Evolutionary conservation across 2,113 vertebrate species (phyloP).

Genomic region (Gallinago undulata): DNA sequence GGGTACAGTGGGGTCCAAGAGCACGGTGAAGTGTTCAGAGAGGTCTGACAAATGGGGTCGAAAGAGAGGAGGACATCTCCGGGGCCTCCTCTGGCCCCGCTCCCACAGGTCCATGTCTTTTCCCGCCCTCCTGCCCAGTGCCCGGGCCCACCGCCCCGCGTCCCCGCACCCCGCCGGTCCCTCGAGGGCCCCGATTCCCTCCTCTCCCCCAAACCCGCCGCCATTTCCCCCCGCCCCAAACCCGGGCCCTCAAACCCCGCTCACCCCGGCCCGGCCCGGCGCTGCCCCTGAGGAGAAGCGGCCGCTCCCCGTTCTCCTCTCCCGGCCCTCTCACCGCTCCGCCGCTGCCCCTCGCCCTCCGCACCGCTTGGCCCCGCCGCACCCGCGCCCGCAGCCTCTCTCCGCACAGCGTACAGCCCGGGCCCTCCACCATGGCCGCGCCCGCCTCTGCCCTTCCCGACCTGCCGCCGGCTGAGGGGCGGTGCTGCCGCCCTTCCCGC

Average conservation of each 20-base stretch:
- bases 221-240: accelerated
- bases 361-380: conserved; percentile 77
- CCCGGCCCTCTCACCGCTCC: background rate
- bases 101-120: no score
- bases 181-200: accelerated
- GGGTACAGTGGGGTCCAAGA: no score
- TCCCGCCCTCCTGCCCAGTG: background rate
- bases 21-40: no score
- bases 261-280: background rate
- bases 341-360: conserved; percentile 51
- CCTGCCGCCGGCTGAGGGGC: background rate
- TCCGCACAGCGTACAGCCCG: conserved; percentile 82
- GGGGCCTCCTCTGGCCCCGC: no score
- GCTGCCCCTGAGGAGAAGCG: background rate
- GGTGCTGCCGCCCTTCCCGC: background rate
- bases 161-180: background rate
- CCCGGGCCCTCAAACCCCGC: accelerated
- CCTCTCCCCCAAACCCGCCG: accelerated
- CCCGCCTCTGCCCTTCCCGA: background rate
- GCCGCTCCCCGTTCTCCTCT: background rate
- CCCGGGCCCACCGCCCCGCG: background rate
- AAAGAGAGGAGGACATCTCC: no score
- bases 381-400: conserved; percentile 82
- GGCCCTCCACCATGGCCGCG: conserved; percentile 88
- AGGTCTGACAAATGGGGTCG: no score